Percentiles rank a stretch among this genome's conserved stretches.
Conservation (phyloP, 2,888 invertebrate species). For the Congeria kusceri region DNA sequence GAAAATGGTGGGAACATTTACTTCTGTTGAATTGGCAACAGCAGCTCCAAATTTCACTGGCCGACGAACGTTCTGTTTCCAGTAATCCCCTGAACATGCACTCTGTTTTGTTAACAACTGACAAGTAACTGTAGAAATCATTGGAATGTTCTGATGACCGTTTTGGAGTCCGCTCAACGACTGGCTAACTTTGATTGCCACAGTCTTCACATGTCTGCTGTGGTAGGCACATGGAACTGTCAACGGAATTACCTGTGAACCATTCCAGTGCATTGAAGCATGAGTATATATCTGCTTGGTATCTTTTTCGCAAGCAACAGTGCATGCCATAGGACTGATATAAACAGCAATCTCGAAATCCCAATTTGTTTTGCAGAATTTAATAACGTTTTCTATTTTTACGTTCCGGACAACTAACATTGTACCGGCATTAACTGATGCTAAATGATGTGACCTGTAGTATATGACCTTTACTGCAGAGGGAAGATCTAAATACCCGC, state of each 20-base stretch:
- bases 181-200: not conserved
- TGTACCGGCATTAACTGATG: constrained; percentile 47
- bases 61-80: constrained; percentile 63
- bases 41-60: constrained; percentile 65
- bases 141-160: not conserved
- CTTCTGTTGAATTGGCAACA: constrained; percentile 34
- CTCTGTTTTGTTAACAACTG: not conserved
- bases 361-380: constrained; percentile 21
- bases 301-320: constrained; percentile 64
- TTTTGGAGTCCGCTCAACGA: not conserved
- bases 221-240: constrained; percentile 75
- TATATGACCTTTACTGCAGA: constrained; percentile 68
- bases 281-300: constrained; percentile 25
- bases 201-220: constrained; percentile 52
- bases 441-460: constrained; percentile 58
- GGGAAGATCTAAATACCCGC: constrained; percentile 57
- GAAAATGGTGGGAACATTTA: constrained; percentile 49
- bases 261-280: not conserved
- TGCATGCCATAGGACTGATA: constrained; percentile 61
- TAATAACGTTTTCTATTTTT: constrained; percentile 38
- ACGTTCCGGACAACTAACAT: constrained; percentile 67
- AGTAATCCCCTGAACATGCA: constrained; percentile 49
- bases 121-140: not conserved
- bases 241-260: constrained; percentile 49
- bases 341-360: constrained; percentile 54